These are phyloP conservation scores for Leptodactylus fallax DNA, from an alignment of 2,797 vertebrate species.

Conservation along the genomic window DNA sequence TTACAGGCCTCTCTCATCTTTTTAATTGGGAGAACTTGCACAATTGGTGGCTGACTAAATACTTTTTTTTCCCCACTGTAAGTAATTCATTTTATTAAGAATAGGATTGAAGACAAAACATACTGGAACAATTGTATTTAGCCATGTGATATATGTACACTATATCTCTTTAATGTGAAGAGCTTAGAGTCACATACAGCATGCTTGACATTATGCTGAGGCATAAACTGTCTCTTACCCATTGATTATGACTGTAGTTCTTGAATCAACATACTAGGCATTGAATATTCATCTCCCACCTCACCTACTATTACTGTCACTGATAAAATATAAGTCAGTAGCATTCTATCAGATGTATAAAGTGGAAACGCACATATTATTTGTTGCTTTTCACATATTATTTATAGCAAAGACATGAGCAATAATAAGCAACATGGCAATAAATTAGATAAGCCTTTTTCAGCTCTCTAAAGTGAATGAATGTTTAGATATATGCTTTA, in stretches of 20 bases:
- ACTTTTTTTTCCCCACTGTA: too few relatives aligned
- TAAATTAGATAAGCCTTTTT: conserved; percentile 48
- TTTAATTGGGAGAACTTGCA: too few relatives aligned
- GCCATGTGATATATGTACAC: conserved; percentile 10
- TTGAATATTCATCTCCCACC: conserved; percentile 61
- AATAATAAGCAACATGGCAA: conserved; percentile 47
- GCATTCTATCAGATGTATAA: conserved; percentile 54
- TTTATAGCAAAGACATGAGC: conserved; percentile 55
- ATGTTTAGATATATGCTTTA: conserved; percentile 38
- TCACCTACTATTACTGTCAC: conserved; percentile 53
- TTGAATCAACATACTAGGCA: conserved; percentile 34
- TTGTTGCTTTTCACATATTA: conserved; percentile 49
- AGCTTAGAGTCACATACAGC: conserved; percentile 23
- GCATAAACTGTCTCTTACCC: conserved; percentile 52
- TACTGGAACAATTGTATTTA: not conserved
- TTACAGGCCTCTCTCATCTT: too few relatives aligned
- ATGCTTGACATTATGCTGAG: conserved; percentile 44
- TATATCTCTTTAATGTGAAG: conserved; percentile 28
- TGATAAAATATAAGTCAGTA: conserved; percentile 49
- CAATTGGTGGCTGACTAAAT: too few relatives aligned
- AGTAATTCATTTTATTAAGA: not conserved
- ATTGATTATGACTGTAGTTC: conserved; percentile 53
- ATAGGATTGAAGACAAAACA: not conserved
- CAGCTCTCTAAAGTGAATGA: conserved; percentile 44
- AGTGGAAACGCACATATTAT: conserved; percentile 41